Base-by-base conservation (phyloP, 2,888 invertebrate genomes). In the Cremastinae sp. region DNA sequence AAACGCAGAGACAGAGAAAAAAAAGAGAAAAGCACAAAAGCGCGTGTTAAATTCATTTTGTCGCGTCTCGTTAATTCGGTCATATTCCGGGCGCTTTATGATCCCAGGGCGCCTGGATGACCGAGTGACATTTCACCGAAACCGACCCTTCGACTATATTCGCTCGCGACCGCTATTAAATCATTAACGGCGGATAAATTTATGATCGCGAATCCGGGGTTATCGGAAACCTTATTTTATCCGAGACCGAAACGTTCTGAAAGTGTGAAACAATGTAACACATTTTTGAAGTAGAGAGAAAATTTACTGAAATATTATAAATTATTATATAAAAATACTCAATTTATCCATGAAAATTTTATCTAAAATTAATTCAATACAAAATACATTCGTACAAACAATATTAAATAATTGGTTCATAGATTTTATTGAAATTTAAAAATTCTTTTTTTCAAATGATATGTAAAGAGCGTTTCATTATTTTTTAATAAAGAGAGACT, bases 101-200 rank as follows among this genome's bases (percentile, higher is more conserved):
- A 20, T 18, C 43, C 69, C 22, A 39, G 14, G 51, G 66, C 65
- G 59, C 62, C 74, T 37, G 72, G 69, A 62, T 84, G 84, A 84
- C 85, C 85, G 82, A 83, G 78, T 86, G 84, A 84, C 84, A 84
- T 85, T 86, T 85, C 51, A 51, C 68, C 75, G 51, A 77, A 80
- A 75, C 78, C 64, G 64, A 78, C 43, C 37, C 58, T 58, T 62
- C 75, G 41, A 65, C 78, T 78, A 79, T 78, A 65, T 76, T 68
- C 61, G 53, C 64, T 59, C 53, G 47, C 39, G 49, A 55, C 61
- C 20, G 41, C 65, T 69, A 61, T 70, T 74, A 56, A 77, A 74
- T 77, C 59, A 77, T 77, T 77, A 69, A 69, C 20, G 39, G 61
- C 28, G 56, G 10, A 0, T 43, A 66, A 28, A 41, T 41, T 41